Base-by-base conservation (phyloP, 1,140 invertebrate species). In the Phortica variegata region DNA sequence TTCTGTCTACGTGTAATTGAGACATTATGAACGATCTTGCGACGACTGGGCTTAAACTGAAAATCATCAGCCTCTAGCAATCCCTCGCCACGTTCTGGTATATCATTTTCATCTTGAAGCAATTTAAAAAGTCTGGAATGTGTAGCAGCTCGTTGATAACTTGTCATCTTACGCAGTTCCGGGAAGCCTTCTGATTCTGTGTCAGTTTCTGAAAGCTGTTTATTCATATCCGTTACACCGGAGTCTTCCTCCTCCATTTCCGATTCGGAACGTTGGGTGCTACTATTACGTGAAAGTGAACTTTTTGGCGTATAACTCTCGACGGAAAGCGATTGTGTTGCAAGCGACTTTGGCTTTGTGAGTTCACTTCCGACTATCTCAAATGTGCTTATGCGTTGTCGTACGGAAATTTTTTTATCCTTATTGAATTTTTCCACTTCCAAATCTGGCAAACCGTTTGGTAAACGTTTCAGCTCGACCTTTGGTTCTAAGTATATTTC, bases 121-220 rank as follows among this genome's bases (percentile, higher is more conserved):
- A 88, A 63, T 61, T 83, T 83, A 50, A 86, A 87, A 10, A 88
- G 73, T 45, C 87, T 78, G 12, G 86, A 87, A 74, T 88, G 86
- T 4, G 86, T 88, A 33, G 85, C 82, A 2, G 86, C 86, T 41
- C 86, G 74, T 65, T 87, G 82, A 59, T 85, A 88, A 43, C 79
- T 78, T 4, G 77, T 80, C 45, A 81, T 75, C 54, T 82, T 84
- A 12, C 77, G 79, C n/a, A 79, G 56, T 49, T 81, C 79, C 2
- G 79, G 74, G 47, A 78, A 77, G 43, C 78, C 79, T 29, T 87
- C 86, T 2, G 83, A 81, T 45, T 85, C 84, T 0, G 83, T 83
- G 38, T 86, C 84, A 7, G 79, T 82, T 56, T 87, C 85, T 0
- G 85, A 87, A 47, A 87, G 80, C 47, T 85, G 83, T 29, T 84